These are phyloP conservation scores for Trichopria drosophilae DNA, from an alignment of 2,888 invertebrate species.

Conservation along the genomic window DNA sequence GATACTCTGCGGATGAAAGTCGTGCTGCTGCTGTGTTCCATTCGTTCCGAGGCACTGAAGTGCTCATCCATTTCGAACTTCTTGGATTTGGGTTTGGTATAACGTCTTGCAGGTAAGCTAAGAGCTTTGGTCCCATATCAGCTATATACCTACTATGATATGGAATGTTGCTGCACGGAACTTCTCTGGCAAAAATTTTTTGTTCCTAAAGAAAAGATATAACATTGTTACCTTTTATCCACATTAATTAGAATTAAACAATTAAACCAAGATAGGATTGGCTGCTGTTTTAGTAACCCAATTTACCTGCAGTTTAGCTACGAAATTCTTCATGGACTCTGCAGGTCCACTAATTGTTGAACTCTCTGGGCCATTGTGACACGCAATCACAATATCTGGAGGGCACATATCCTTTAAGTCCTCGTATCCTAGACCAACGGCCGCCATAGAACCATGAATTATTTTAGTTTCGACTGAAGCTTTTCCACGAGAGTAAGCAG, in stretches of 20 bases:
- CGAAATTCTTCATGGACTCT: slow-evolving; percentile 68
- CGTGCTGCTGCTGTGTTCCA: slow-evolving; percentile 72
- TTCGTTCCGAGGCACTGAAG: slow-evolving; percentile 72
- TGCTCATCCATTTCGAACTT: slow-evolving; percentile 80
- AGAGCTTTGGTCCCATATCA: slow-evolving; percentile 70
- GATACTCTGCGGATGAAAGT: slow-evolving; percentile 82
- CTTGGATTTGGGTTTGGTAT: slow-evolving; percentile 70
- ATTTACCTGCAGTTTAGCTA: slow-evolving; percentile 62
- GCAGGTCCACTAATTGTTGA: slow-evolving; percentile 89
- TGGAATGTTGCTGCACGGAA: slow-evolving; percentile 84
- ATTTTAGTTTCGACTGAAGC: slow-evolving; percentile 47
- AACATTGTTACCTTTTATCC: too few relatives aligned
- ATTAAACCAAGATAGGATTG: background rate
- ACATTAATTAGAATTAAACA: background rate
- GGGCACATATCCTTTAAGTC: slow-evolving; percentile 70
- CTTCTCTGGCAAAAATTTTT: slow-evolving; percentile 79
- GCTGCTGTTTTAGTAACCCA: background rate
- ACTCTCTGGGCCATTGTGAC: slow-evolving; percentile 83
- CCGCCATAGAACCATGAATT: slow-evolving; percentile 84
- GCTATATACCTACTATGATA: slow-evolving; percentile 86
- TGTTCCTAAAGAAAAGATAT: slow-evolving; percentile 60
- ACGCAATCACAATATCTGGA: slow-evolving; percentile 79
- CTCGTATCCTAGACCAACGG: slow-evolving; percentile 71
- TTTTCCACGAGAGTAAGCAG: slow-evolving; percentile 49
- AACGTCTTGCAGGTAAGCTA: slow-evolving; percentile 67